Base-by-base conservation (phyloP, 2,113 vertebrate species). In the Gadus macrocephalus region DNA sequence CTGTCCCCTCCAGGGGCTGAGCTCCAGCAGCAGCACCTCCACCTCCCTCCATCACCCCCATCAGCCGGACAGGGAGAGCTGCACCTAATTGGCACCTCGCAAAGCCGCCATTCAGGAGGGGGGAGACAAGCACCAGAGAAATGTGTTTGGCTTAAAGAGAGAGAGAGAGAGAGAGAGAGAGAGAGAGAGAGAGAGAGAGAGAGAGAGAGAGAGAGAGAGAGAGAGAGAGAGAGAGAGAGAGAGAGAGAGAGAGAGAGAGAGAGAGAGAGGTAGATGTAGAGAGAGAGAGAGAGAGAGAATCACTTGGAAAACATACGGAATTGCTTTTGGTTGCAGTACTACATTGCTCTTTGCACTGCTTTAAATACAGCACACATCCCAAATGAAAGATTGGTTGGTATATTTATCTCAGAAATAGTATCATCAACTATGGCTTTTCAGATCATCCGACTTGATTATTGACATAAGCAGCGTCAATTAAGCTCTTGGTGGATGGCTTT, bases 11-110 rank as follows among this genome's bases (percentile, higher is more conserved):
- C 27, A 72, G 61, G 66, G 76, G 73, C 79, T 78, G 49, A 67
- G 70, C 78, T 82, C 69, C 60, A 22, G 72, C 31, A 35, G 31
- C 31, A 3, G 4, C 71, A 76, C 77, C 65, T 67, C 31, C 58
- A 60, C 66, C 66, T 83, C 85, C 75, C 81, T 85, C 77, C 83
- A 85, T 89, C 84, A 82, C 75, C 77, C 67, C 75, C 79, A 78
- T 83, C 81, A 80, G 73, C 71, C 4, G 70, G 64, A 72, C 55
- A n/a, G 22, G 70, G 60, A 70, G 69, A 64, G 68, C n/a, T 16
- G 66, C 70, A 75, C 69, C 62, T 78, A 84, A 84, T 83, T 86
- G 84, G 61, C 81, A 84, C 78, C 53, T 73, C 73, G 71, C 49
- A 67, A 81, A 35, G 79, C 78, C 74, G 74, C 31, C 67, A 77